These are phyloP conservation scores for Stenichneumon culpator DNA, from an alignment of 2,888 invertebrate species.

Conservation along the genomic window DNA sequence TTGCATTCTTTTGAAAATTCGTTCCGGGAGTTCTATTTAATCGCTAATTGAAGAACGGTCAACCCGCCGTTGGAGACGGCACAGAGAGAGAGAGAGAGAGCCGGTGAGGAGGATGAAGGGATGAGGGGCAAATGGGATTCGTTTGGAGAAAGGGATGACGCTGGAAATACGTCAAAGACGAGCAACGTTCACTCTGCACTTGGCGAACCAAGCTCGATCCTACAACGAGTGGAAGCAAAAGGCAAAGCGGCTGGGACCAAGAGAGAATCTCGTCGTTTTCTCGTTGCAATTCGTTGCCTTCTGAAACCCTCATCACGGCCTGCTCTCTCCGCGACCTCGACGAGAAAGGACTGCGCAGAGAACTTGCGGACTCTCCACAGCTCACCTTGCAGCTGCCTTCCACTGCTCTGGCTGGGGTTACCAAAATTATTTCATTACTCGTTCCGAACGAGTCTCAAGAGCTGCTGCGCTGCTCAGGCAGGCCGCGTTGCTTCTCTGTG, in stretches of 20 bases:
- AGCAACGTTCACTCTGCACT: conserved; percentile 34
- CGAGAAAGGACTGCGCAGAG: conserved; percentile 47
- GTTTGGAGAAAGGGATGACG: conserved; percentile 41
- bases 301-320: conserved; percentile 61
- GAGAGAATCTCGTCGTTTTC: conserved; percentile 53
- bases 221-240: conserved; percentile 9
- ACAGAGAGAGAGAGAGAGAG: not conserved
- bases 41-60: conserved; percentile 17
- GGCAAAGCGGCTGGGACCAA: not conserved
- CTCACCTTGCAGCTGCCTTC: conserved; percentile 41
- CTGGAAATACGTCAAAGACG: conserved; percentile 58
- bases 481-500: not conserved
- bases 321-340: conserved; percentile 23
- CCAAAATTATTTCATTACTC: conserved; percentile 68
- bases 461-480: conserved; percentile 15
- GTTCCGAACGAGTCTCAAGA: conserved; percentile 60
- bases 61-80: conserved; percentile 19
- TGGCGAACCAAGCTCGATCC: conserved; percentile 26
- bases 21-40: conserved; percentile 14
- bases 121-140: conserved; percentile 22
- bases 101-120: conserved; percentile 31
- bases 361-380: conserved; percentile 33
- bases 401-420: conserved; percentile 48
- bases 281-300: conserved; percentile 63
- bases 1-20: not conserved